Conservation (phyloP, 2,797 vertebrate species). For the Acrocephalus scirpaceus region DNA sequence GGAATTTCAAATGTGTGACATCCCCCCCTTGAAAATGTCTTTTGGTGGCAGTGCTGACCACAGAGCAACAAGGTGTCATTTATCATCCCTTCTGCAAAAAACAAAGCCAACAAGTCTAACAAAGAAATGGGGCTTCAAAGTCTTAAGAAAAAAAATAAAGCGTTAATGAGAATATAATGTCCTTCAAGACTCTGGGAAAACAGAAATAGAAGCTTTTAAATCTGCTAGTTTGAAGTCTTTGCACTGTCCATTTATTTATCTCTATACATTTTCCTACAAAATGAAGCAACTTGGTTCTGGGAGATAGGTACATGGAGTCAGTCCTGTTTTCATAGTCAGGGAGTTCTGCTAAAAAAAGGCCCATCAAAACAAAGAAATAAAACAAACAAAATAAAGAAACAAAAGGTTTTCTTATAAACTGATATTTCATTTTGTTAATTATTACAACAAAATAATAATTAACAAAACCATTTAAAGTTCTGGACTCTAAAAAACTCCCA, state of each 20-base stretch:
- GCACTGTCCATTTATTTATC: not conserved
- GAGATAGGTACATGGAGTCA: not conserved
- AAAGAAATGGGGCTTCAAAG: not conserved
- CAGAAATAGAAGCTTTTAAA: not conserved
- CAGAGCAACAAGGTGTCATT: not conserved
- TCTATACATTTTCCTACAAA: not conserved
- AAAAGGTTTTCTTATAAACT: not conserved
- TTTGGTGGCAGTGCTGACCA: not conserved
- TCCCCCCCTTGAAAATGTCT: not conserved
- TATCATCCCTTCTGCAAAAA: not conserved
- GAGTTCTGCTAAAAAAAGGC: not conserved
- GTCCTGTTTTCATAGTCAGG: not conserved
- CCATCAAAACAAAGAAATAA: not conserved
- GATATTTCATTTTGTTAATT: not conserved
- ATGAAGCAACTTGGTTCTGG: not conserved
- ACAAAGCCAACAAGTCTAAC: not conserved
- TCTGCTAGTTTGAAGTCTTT: not conserved
- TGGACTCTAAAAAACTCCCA: accelerated
- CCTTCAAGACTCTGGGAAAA: not conserved
- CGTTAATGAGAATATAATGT: not conserved
- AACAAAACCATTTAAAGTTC: not conserved
- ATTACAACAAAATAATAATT: not conserved
- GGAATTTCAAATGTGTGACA: not conserved
- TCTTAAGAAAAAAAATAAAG: not conserved
- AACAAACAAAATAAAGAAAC: not conserved